Evolutionary conservation across 2,888 invertebrate genomes (phyloP).

Genomic region (Rugalucina vietnamica): DNA sequence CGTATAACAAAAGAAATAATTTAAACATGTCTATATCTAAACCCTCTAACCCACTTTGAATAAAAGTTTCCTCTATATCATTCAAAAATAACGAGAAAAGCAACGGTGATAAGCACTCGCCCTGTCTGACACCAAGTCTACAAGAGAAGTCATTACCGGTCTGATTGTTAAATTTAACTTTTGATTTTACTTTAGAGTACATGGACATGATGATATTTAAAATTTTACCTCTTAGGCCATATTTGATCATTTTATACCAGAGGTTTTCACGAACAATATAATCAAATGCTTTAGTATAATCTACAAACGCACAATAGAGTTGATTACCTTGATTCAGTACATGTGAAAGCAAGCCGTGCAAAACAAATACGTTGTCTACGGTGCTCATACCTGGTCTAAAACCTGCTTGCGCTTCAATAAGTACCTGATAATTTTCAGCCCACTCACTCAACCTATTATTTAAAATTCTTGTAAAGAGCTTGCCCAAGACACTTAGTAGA

Average conservation of each 20-base stretch:
- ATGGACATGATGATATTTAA: no score
- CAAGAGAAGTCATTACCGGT: neutral
- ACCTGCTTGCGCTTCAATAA: neutral
- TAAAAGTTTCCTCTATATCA: conserved; percentile 11
- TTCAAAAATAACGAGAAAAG: conserved; percentile 7
- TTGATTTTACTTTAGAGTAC: no score
- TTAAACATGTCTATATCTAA: conserved; percentile 9
- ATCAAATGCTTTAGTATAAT: conserved; percentile 21
- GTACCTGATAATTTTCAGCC: neutral
- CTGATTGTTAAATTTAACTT: no score
- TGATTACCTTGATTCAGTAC: neutral
- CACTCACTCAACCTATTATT: neutral
- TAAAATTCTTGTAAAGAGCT: conserved; percentile 11
- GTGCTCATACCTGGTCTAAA: neutral
- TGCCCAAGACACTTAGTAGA: conserved; percentile 1
- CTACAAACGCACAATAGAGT: conserved; percentile 12
- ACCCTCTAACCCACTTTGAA: neutral
- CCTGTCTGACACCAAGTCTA: conserved; percentile 9
- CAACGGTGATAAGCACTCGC: conserved; percentile 19
- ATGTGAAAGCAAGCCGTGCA: neutral
- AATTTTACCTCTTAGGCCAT: neutral
- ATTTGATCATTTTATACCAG: conserved; percentile 3
- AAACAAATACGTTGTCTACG: conserved; percentile 15
- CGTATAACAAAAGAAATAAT: neutral
- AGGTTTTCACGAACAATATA: neutral